Evolutionary conservation across 2,797 vertebrate species (phyloP), one percentile per base, ranked within the genome.

Genomic region (Anabas testudineus): DNA sequence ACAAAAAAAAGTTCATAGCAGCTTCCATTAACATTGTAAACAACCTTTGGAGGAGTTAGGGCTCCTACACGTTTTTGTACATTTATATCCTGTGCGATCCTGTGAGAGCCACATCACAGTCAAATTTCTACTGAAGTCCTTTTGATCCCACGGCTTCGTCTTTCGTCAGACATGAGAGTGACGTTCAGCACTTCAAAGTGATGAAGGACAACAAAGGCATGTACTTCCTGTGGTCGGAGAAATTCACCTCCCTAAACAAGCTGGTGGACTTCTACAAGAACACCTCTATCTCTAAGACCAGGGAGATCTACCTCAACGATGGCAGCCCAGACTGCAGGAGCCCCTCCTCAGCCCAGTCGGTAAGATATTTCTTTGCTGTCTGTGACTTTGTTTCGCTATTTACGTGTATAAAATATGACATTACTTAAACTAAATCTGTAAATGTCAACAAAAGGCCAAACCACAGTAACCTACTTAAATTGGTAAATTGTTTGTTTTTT

Each of bases 121-220:
- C 37, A 4, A 14, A 14, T 39, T 15, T 36, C 34, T 34, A 10
- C 37, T 32, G 8, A 32, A 32, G 5, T 42, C 3, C 42, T 42
- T 8, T 7, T 18, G 21, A 61, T n/a, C 37, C 22, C 16, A 9
- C 37, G 15, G 12, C 43, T 15, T n/a, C 19, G 0, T 24, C 34
- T 46, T 15, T 30, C 39, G n/a, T 24, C 85, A 99, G 98, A 87
- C 97, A 99, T 1, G 96, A 98, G 75, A 90, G 69, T 8, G 96
- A 99, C 5, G 96, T 99, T 3, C 98, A 99, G 68, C 98, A 99
- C 90, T 99, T 99, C 93, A 99, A 97, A 87, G 97, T 99, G 77
- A 96, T 99, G 95, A 92, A 91, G 52, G 97, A 99, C 90, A 93
- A 87, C 76, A 95, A 93, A 61, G 95, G 96, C 22, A 93, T 92